Evolutionary conservation across 1,140 invertebrate species (phyloP).

Genomic region (Chironomus tepperi): DNA sequence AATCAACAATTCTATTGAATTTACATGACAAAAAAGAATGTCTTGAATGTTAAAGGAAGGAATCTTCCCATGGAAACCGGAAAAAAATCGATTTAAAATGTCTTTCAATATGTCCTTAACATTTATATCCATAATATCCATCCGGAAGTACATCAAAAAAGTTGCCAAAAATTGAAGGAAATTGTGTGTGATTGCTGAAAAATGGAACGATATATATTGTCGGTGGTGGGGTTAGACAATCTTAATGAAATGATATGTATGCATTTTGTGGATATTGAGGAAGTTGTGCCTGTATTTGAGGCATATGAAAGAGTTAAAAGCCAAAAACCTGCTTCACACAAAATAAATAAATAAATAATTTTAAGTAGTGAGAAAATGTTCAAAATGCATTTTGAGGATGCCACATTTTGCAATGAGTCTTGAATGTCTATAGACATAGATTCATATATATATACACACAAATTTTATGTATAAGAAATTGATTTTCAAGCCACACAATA

Average conservation of each 20-base stretch:
- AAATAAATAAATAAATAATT: slow-evolving; percentile 11
- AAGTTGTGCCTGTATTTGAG: not conserved
- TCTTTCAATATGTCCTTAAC: not conserved
- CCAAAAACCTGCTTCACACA: not conserved
- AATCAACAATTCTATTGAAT: not conserved
- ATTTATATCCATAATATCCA: not conserved
- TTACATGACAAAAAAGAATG: not conserved
- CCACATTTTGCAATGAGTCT: not conserved
- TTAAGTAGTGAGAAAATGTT: not conserved
- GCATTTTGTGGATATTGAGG: not conserved
- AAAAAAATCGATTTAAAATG: slow-evolving; percentile 1
- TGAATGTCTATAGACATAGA: not conserved
- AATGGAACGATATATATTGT: not conserved
- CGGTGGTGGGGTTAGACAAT: not conserved
- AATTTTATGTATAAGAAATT: not conserved
- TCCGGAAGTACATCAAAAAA: not conserved
- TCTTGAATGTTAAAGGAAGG: no score
- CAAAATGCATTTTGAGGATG: no score
- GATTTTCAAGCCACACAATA: slow-evolving; percentile 12
- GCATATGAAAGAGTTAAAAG: not conserved
- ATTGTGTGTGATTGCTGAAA: not conserved
- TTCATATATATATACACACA: not conserved
- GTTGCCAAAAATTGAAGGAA: not conserved
- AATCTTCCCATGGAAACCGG: slow-evolving; percentile 10
- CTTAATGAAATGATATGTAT: not conserved